phyloP scores from a whole-genome alignment of 2,888 invertebrate genomes.

The Cheilosia soror region DNA sequence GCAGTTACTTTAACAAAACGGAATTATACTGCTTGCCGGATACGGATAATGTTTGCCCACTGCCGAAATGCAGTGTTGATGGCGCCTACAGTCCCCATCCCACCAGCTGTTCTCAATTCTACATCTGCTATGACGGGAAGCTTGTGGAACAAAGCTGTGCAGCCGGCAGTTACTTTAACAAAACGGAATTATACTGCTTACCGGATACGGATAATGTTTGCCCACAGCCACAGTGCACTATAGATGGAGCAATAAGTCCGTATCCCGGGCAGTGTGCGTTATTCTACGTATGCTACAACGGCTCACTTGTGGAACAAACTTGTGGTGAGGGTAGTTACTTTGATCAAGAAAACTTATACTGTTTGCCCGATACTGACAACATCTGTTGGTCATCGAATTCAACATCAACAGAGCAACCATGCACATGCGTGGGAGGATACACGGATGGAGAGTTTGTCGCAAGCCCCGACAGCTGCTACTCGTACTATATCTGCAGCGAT shows the following conservation, averaged over 20 bases:
- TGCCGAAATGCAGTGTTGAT: neutral
- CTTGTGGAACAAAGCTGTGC: neutral
- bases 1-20: neutral
- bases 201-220: neutral
- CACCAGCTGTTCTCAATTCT: neutral
- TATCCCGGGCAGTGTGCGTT: neutral
- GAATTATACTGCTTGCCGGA: neutral
- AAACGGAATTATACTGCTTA: neutral
- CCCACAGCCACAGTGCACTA: neutral
- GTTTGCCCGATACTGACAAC: neutral
- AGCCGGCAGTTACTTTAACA: neutral
- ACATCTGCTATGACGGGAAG: neutral
- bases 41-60: neutral
- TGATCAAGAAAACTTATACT: neutral
- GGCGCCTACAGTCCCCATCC: neutral
- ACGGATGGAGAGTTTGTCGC: conserved; percentile 59
- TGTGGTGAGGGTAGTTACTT: neutral
- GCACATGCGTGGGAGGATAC: conserved; percentile 6
- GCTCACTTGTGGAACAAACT: neutral
- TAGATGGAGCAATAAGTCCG: neutral
- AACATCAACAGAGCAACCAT: neutral
- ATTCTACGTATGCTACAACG: neutral
- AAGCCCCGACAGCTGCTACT: conserved; percentile 60
- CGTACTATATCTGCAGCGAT: conserved; percentile 76
- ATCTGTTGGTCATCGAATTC: neutral